Base-by-base conservation (phyloP, 2,888 invertebrate species). In the Tipula lateralis region DNA sequence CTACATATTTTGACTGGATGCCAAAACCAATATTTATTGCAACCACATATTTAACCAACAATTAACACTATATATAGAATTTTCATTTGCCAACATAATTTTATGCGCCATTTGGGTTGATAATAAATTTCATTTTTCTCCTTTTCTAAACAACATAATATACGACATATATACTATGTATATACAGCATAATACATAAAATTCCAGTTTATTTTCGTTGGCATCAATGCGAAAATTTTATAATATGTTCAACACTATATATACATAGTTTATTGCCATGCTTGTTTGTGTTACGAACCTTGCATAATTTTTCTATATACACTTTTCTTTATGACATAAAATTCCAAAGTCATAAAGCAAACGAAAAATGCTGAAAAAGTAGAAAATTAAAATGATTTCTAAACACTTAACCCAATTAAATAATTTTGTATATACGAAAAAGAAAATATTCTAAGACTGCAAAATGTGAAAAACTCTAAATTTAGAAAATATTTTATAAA, bases 11-110 rank as follows among this genome's bases (percentile, higher is more conserved):
- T 66, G 66, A 66, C 2, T 4, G 24, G 24, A 24, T 66, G 66
- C 66, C 66, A 66, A 66, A 66, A 66, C 66, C 24, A 66, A 66
- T 66, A 66, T 66, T 66, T 66, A 66, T 66, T 66, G n/a, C 19
- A 24, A 19, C 1, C 7, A 24, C 7, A 24, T 24, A 66, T 66
- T 66, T 24, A 66, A 24, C 66, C 66, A 66, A 19, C 24, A 66
- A 24, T 66, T 66, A 66, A 66, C 66, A 66, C 24, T 24, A 66
- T 13, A 66, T 24, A 66, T 9, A 24, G 24, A 66, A 66, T 66
- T 66, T 19, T 66, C 66, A 66, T 24, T 12, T 66, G 66, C 9
- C 24, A 66, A 66, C 66, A 66, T 66, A 24, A 24, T 66, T 24
- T 66, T 66, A 24, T 66, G 66, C 13, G 66, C 66, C 66, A 66